These are phyloP conservation scores for Eucriotettix oculatus DNA, from an alignment of 2,888 invertebrate genomes.

Conservation along the genomic window DNA sequence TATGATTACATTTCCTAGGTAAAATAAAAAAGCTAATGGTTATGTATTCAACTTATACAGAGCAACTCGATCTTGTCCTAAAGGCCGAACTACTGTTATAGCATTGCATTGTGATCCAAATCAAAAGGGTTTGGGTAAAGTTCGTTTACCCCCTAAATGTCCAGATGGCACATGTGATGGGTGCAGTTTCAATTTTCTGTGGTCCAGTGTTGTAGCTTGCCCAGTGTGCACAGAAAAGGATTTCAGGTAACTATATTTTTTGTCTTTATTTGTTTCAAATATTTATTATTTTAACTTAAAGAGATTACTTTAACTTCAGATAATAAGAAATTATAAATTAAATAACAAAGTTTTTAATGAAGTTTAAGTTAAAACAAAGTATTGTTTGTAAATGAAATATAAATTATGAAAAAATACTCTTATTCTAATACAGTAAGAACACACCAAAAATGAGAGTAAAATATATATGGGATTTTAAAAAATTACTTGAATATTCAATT, in stretches of 20 bases:
- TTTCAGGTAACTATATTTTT: slow-evolving; percentile 21
- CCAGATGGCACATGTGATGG: slow-evolving; percentile 43
- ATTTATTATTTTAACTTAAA: too few relatives aligned
- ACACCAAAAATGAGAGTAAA: too few relatives aligned
- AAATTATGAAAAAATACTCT: too few relatives aligned
- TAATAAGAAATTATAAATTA: too few relatives aligned
- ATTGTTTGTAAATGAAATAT: too few relatives aligned
- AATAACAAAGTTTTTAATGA: too few relatives aligned
- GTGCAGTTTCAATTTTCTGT: slow-evolving; percentile 36
- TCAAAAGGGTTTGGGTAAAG: slow-evolving; percentile 18
- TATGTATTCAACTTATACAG: slow-evolving; percentile 13
- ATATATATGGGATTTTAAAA: too few relatives aligned
- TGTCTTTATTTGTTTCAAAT: too few relatives aligned
- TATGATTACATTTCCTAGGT: not conserved
- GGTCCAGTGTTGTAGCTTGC: slow-evolving; percentile 31
- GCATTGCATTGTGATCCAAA: slow-evolving; percentile 32
- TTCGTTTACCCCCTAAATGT: slow-evolving; percentile 28
- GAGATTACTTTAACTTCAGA: too few relatives aligned
- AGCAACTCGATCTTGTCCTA: slow-evolving; percentile 29
- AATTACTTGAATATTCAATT: too few relatives aligned
- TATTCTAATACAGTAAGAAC: too few relatives aligned
- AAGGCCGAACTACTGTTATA: slow-evolving; percentile 34
- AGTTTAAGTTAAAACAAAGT: too few relatives aligned
- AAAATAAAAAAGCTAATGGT: not conserved
- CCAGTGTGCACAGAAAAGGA: slow-evolving; percentile 31